Evolutionary conservation across 2,113 vertebrate genomes (phyloP).

Genomic region (Alexandromys fortis): DNA sequence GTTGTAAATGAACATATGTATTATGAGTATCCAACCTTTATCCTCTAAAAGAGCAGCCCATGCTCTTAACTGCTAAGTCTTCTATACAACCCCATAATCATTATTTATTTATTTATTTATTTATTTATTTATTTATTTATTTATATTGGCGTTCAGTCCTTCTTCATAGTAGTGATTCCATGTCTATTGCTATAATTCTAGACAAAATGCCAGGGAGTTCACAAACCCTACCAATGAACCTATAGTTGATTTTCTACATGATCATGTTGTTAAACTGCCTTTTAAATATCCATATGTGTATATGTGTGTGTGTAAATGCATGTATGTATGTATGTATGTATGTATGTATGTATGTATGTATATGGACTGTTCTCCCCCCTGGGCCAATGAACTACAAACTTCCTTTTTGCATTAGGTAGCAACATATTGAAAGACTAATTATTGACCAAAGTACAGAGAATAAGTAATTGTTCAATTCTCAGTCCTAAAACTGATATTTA

Average conservation of each 20-base stretch:
- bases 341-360: too few relatives aligned
- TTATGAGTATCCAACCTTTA: too few relatives aligned
- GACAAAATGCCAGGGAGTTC: neutral
- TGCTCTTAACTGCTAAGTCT: too few relatives aligned
- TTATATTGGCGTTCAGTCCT: too few relatives aligned
- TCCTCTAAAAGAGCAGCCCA: too few relatives aligned
- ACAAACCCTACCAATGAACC: neutral
- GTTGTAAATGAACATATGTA: too few relatives aligned
- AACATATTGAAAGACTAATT: neutral
- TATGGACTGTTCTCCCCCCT: neutral
- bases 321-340: too few relatives aligned
- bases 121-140: too few relatives aligned
- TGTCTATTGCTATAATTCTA: neutral
- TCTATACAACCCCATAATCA: too few relatives aligned
- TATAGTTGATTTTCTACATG: neutral
- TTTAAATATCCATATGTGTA: neutral
- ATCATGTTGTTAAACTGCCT: neutral
- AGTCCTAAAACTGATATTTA: neutral
- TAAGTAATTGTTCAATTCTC: neutral
- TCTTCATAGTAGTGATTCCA: too few relatives aligned
- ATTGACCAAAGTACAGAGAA: neutral
- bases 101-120: too few relatives aligned
- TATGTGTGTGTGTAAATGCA: too few relatives aligned
- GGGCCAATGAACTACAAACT: neutral
- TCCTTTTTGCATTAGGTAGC: neutral